Evolutionary conservation across 2,888 invertebrate genomes (phyloP), one percentile per base, ranked within the genome.

Genomic region (Cyaniris semiargus): DNA sequence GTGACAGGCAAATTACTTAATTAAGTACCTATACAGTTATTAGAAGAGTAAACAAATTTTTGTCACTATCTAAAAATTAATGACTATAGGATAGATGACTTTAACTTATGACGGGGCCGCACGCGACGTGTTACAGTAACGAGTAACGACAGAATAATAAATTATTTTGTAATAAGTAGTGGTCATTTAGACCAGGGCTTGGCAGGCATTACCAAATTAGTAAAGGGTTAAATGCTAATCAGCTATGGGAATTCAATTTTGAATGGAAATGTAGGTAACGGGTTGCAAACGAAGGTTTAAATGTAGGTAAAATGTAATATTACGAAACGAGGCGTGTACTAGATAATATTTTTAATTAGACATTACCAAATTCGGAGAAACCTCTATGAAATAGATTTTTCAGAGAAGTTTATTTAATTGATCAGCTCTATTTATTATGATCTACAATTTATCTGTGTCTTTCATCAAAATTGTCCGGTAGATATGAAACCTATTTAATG

Each of bases 131-230:
- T 91, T 91, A 89, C 84, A 83, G 88, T 93, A 94, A 93, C 90
- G 93, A 83, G 88, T 93, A 94, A 93, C 90, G 93, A 93, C 92
- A 92, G 90, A 87, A 92, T 92, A 92, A 94, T 93, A 93, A 93
- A 93, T 94, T 91, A 93, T 90, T 88, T 86, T 88, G 90, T 93
- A 94, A 93, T 93, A 93, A 93, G 85, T 93, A 92, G 92, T 91
- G 89, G 89, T 84, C 86, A 87, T 88, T 83, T 85, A 85, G 87
- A 87, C 81, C 77, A 66, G 60, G 86, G 86, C 85, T 87, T 86
- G 89, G 88, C 89, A 88, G 85, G 90, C 89, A 90, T 92, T 87
- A 85, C 82, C 89, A 87, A 89, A 89, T 90, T 87, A 89, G 85
- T 86, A 88, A 91, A 90, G 91, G 90, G 90, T 90, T 90, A 85